A percentile compares a stretch with the other conserved stretches of the same genome.
These are phyloP conservation scores for Cyprinella venusta DNA, from an alignment of 2,797 vertebrate species.

Conservation along the genomic window DNA sequence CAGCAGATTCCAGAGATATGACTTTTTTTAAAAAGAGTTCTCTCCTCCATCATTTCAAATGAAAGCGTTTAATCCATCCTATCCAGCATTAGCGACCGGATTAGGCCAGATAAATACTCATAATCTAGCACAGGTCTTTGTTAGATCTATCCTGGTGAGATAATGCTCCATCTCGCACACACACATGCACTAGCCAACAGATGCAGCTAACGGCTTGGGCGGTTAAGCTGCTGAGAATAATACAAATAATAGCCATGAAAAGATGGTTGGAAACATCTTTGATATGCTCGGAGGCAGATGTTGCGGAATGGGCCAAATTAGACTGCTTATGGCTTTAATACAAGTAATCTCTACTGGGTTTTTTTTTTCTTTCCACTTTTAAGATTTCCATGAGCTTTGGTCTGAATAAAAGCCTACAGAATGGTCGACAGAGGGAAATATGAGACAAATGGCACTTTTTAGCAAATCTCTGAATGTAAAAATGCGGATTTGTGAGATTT, in stretches of 20 bases:
- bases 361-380: conserved; percentile 48
- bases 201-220: conserved; percentile 64
- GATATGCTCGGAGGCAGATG: conserved; percentile 66
- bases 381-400: conserved; percentile 57
- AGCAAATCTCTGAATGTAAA: conserved; percentile 28
- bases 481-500: conserved; percentile 38
- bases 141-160: conserved; percentile 67
- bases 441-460: conserved; percentile 34
- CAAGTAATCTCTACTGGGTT: conserved; percentile 60
- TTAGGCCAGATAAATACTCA: conserved; percentile 80
- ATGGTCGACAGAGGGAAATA: conserved; percentile 12
- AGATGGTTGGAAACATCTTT: conserved; percentile 62
- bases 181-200: conserved; percentile 53
- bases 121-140: conserved; percentile 79
- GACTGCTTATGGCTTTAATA: conserved; percentile 66
- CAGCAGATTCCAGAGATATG: conserved; percentile 73
- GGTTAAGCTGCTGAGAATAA: conserved; percentile 72
- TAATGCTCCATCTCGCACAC: conserved; percentile 58
- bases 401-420: conserved; percentile 34
- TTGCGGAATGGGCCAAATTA: conserved; percentile 70
- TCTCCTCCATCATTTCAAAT: conserved; percentile 78
- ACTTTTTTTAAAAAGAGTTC: conserved; percentile 74
- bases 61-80: conserved; percentile 80
- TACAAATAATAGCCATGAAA: conserved; percentile 68
- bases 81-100: conserved; percentile 79